A percentile compares a stretch with the other conserved stretches of the same genome.
Evolutionary conservation across 2,113 vertebrate genomes (phyloP).

Genomic region (Tupaia chinensis): DNA sequence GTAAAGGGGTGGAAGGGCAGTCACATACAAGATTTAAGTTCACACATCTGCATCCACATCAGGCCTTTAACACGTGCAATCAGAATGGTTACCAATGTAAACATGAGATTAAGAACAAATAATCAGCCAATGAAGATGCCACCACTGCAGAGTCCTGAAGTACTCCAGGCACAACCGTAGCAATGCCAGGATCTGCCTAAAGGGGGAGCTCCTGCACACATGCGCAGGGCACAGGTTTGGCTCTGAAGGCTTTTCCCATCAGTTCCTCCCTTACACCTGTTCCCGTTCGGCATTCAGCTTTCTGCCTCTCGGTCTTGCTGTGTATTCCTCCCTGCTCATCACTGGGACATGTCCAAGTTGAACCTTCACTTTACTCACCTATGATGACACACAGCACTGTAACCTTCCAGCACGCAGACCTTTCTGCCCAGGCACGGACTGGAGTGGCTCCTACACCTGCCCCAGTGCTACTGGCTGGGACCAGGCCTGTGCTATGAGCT

Average conservation of each 20-base stretch:
- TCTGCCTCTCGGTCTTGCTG: not conserved
- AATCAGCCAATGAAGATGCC: not conserved
- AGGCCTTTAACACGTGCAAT: not conserved
- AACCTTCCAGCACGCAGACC: not conserved
- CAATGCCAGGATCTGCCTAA: not conserved
- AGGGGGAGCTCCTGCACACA: not conserved
- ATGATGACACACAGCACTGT: not conserved
- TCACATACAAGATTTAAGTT: not conserved
- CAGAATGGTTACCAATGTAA: not conserved
- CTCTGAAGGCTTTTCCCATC: accelerated
- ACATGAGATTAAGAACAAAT: not conserved
- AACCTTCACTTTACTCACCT: not conserved
- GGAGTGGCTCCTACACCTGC: not conserved
- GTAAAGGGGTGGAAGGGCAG: not conserved
- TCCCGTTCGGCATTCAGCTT: not conserved
- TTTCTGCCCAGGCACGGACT: not conserved
- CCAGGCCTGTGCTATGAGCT: not conserved
- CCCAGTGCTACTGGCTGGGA: not conserved
- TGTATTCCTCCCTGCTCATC: not conserved
- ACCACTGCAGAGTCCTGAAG: not conserved
- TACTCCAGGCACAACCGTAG: not conserved
- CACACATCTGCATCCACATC: not conserved
- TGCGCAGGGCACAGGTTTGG: not conserved
- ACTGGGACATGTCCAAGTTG: not conserved
- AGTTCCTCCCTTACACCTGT: not conserved